phyloP scores from a whole-genome alignment of 2,888 invertebrate species.

The Abrostola tripartita region DNA sequence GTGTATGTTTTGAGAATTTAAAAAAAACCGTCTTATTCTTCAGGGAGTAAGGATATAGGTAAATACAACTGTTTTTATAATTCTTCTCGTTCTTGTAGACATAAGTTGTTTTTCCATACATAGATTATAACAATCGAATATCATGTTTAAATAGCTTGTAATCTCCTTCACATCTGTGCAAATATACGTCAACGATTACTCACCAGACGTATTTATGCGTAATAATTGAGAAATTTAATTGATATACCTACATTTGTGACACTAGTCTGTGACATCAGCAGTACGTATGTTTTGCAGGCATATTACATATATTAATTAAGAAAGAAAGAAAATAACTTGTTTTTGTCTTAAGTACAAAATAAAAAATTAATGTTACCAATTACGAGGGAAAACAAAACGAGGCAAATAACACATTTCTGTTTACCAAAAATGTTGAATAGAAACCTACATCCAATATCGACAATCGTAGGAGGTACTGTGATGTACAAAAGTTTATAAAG shows the following conservation, averaged over 20 bases:
- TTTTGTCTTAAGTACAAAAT: too few species aligned
- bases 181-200: conserved; percentile 81
- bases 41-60: too few species aligned
- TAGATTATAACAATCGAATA: conserved; percentile 49
- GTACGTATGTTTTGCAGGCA: conserved; percentile 12
- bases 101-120: conserved; percentile 30
- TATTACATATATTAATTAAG: not conserved
- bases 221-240: conserved; percentile 61
- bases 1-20: too few species aligned
- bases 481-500: too few species aligned
- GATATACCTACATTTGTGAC: conserved; percentile 22
- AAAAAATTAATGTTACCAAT: too few species aligned
- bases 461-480: too few species aligned
- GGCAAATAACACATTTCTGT: not conserved
- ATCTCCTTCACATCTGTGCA: conserved; percentile 74
- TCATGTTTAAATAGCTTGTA: conserved; percentile 72
- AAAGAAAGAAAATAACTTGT: too few species aligned
- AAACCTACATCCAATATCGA: too few species aligned
- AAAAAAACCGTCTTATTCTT: too few species aligned
- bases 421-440: not conserved
- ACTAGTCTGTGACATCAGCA: conserved; percentile 22
- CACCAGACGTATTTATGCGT: conserved; percentile 61
- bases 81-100: conserved; percentile 16
- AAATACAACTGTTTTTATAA: conserved; percentile 13
- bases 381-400: too few species aligned